Evolutionary conservation across 37 sponge, comb jelly and placozoan genomes (phyloP), one percentile per base, ranked within the genome.

Genomic region (Hormiphora californensis): DNA sequence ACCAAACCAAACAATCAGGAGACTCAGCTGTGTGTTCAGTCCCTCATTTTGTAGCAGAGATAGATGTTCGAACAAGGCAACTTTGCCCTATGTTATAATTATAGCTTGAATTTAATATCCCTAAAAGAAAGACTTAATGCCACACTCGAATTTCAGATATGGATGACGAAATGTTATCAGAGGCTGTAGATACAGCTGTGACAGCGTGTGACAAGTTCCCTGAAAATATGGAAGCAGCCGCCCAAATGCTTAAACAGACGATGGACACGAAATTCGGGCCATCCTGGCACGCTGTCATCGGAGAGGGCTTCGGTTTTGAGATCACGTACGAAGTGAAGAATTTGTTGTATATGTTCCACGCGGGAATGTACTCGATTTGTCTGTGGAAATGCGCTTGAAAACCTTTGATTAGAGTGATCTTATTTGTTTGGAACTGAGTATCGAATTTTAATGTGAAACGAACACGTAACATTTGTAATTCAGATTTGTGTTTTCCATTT

Each of bases 181-280:
- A 98, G 87, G 93, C 96, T 0, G 95, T 98, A 92, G 99, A 98
- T 69, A 86, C 95, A 78, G 95, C 94, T 88, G 99, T 98, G 2
- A 98, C 99, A 41, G 99, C 99, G 11, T 93, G 92, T 86, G 99
- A 98, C 61, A 98, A 98, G 55, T 94, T 92, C 78, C 69, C 91
- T 11, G 86, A 62, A 69, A 93, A 86, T 81, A 93, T 93, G 54
- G 99, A 98, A 78, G 95, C 81, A 28, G 81, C 81, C 43, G 81
- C 81, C 43, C 81, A 73, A 17, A 73, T 73, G 81, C 38, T 73
- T 4, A 73, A 98, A 54, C 96, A 98, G 54, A 92, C 94, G 0
- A 95, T 98, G 99, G 99, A 98, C 62, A 95, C 94, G 89, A 98
- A 98, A 90, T 98, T 95, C 90, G 99, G 99, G 11, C 91, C 94